Base-by-base conservation (phyloP, 2,113 vertebrate species). In the Paramormyrops kingsleyae region DNA sequence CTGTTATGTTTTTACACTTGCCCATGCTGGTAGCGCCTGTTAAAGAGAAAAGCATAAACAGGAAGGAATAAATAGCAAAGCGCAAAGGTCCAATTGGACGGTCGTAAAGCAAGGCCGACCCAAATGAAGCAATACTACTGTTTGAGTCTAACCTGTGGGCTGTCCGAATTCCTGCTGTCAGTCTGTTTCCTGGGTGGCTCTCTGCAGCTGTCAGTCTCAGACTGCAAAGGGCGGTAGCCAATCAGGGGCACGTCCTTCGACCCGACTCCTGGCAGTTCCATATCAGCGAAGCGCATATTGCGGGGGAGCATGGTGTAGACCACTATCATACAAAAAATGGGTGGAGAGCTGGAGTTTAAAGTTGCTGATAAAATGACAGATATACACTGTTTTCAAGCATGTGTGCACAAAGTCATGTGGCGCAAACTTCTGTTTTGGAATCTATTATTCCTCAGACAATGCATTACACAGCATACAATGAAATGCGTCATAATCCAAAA, bases 221-320 rank as follows among this genome's bases (percentile, higher is more conserved):
- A 92, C 1, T 90, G 87, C 59, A 96, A 90, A 4, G 94, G 94
- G 74, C 96, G 92, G 91, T 96, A 96, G 89, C 95, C 96, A 92
- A 96, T 94, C n/a, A 96, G 96, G 77, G 96, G 96, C 88, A 95
- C 95, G 0, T 92, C 88, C 50, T 91, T 94, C 0, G 95, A 94
- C 88, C 94, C 95, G 92, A 94, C 95, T 90, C 95, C 96, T 1
- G 96, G 96, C 91, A 96, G 94, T 91, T 96, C 94, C 50, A 89
- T 95, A 9, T 93, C 95, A 91, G 94, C 93, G 83, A 94, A 93
- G 21, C 93, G 93, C 93, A 95, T 88, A 93, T 92, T 94, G 53
- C 95, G 95, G 56, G 95, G 95, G 80, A 96, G 93, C 96, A 96
- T 96, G 91, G 87, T 87, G 92, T 89, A 88, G 3, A 90, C 91